Evolutionary conservation across 2,888 invertebrate species (phyloP), one percentile per base, ranked within the genome.

Genomic region (Omphaloscelis lunosa): DNA sequence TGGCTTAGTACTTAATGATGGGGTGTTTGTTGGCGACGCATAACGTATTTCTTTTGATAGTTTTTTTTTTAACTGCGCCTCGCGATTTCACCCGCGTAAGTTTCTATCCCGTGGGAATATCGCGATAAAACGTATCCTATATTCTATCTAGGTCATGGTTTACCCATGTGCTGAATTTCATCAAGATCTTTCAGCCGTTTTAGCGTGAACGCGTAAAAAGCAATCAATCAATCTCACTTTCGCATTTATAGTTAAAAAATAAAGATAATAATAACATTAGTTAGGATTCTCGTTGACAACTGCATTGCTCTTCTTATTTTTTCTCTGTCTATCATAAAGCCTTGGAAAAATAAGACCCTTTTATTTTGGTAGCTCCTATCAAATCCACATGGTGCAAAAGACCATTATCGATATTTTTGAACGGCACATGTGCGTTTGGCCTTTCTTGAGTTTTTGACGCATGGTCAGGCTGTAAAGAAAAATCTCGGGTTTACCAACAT

Each of bases 401-500:
- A 5, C 29, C 48, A 48, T 29, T 29, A 48, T 20, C 15, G 8
- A 17, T 15, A n/a, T 34, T 70, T 20, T 69, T 17, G 3, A 48
- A n/a, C 4, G 7, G 4, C 17, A 29, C 20, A 2, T 15, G 11
- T 23, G 27, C 15, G 15, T 23, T 70, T 41, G 8, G 20, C 1
- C 51, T 2, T 58, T 48, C 7, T 7, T 9, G 15, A 34, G n/a
- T n/a, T 27, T 59, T 39, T 8, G 11, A n/a, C 15, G 20, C 23
- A 29, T 27, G 12, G 11, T 79, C 29, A 56, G n/a, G 17, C 39
- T 69, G 1, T n/a, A 41, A 17, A 29, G 39, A 65, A 70, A 48
- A 83, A 59, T 78, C 48, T 70, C 29, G 39, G 53, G 45, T 20
- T 1, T 4, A n/a, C n/a, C 34, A 7, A 58, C 29, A 27, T 62